A percentile compares a stretch with the other conserved stretches of the same genome.
phyloP scores from a whole-genome alignment of 2,888 invertebrate species.

The Chrysolina americana region DNA sequence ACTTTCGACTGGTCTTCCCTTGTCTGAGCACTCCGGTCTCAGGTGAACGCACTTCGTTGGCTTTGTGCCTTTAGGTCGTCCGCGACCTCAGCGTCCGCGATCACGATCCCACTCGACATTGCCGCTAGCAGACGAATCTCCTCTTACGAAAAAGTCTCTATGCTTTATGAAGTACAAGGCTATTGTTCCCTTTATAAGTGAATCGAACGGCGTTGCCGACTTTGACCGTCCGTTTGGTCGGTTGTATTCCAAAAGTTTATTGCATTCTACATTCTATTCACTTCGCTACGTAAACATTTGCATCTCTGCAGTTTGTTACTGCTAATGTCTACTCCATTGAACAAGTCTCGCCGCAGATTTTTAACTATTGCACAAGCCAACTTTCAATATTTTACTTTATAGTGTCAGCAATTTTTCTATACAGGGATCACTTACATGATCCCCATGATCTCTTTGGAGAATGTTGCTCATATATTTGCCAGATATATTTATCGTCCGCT shows the following conservation, averaged over 20 bases:
- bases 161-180: constrained; percentile 32
- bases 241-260: neutral
- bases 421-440: too few relatives aligned
- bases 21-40: constrained; percentile 44
- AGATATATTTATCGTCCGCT: too few relatives aligned
- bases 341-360: too few relatives aligned
- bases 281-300: too few relatives aligned
- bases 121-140: constrained; percentile 44
- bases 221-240: neutral
- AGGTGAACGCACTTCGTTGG: constrained; percentile 57
- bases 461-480: too few relatives aligned
- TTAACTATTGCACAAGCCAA: too few relatives aligned
- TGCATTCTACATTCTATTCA: too few relatives aligned
- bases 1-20: constrained; percentile 58
- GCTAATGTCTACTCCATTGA: too few relatives aligned
- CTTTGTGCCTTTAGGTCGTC: constrained; percentile 52
- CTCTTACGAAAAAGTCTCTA: constrained; percentile 21
- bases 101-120: constrained; percentile 45
- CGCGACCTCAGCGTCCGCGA: constrained; percentile 42
- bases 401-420: too few relatives aligned
- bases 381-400: too few relatives aligned
- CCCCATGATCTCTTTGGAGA: too few relatives aligned
- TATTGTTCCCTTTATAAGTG: constrained; percentile 32
- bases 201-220: constrained; percentile 17
- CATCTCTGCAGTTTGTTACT: too few relatives aligned